Evolutionary conservation across 2,797 vertebrate genomes (phyloP), one percentile per base, ranked within the genome.

Genomic region (Phataginus tricuspis): DNA sequence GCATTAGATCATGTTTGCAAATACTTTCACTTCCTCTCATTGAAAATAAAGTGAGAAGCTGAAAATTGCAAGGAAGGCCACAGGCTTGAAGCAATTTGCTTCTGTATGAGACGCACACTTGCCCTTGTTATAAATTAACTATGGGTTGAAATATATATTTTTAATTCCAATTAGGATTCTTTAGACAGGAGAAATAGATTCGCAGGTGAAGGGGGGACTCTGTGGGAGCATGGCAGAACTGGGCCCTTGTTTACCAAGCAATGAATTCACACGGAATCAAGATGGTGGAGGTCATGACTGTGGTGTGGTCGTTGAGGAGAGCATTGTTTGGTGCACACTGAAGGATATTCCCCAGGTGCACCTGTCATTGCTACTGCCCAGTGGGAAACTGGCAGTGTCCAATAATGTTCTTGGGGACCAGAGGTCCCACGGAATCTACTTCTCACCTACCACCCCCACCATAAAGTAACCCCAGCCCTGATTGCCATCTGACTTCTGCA

Each of bases 1-100:
- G 55, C 45, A 74, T 75, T 88, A 27, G 57, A 55, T 94, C 68
- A 82, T 64, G 78, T 91, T 69, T 88, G 69, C 23, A 84, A 83
- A 78, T 86, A 85, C 87, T 80, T 94, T 88, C 77, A 66, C 80
- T 91, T 94, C 53, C 19, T 71, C 23, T 8, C 57, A 69, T 37
- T 80, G n/a, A 96, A 91, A 90, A 75, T 75, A 91, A 74, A 61
- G 16, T 94, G 25, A 78, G 53, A 79, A 69, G 42, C 34, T 79
- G 45, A 39, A 90, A 85, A 84, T 45, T 39, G 59, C 96, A 87
- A 86, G 25, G 7, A 42, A 89, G 37, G 4, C 25, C 29, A 53
- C 51, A 66, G 19, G 49, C 45, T 59, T 61, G 45, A 96, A 87
- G 59, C 42, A 91, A 64, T 69, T 84, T 11, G 7, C 11, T 85